These are phyloP conservation scores for Drosophila quinaria DNA, from an alignment of 2,888 invertebrate genomes.

Conservation along the genomic window DNA sequence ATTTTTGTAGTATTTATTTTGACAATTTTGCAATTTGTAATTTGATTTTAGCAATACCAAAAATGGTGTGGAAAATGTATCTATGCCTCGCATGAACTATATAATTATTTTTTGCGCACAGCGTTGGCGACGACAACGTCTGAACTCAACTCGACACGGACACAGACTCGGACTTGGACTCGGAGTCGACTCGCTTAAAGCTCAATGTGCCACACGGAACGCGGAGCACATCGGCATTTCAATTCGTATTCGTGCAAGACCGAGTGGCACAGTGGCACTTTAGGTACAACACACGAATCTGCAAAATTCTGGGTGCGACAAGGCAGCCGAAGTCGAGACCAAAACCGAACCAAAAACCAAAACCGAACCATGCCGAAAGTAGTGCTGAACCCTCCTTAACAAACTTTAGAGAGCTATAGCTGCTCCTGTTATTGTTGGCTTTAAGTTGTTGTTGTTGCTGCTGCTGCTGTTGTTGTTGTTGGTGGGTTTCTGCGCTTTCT, in stretches of 20 bases:
- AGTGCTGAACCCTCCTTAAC: slow-evolving; percentile 16
- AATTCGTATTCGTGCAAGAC: slow-evolving; percentile 57
- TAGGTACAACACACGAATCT: slow-evolving; percentile 45
- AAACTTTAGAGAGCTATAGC: slow-evolving; percentile 16
- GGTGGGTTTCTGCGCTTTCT: slow-evolving; percentile 38
- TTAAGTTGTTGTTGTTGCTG: slow-evolving; percentile 48
- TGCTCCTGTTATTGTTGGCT: slow-evolving; percentile 69
- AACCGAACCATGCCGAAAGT: slow-evolving; percentile 33
- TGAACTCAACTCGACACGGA: slow-evolving; percentile 78
- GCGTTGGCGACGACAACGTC: slow-evolving; percentile 71
- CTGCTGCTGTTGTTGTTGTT: slow-evolving; percentile 26
- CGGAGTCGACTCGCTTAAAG: slow-evolving; percentile 49
- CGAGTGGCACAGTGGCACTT: slow-evolving; percentile 83
- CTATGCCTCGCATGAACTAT: slow-evolving; percentile 70
- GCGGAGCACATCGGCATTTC: slow-evolving; percentile 24
- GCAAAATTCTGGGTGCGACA: slow-evolving; percentile 52
- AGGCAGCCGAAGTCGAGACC: slow-evolving; percentile 26
- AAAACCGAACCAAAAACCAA: slow-evolving; percentile 28
- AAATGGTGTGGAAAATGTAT: slow-evolving; percentile 73
- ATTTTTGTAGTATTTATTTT: neutral
- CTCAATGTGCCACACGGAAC: slow-evolving; percentile 17
- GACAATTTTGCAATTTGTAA: slow-evolving; percentile 33
- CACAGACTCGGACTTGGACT: slow-evolving; percentile 65
- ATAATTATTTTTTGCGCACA: slow-evolving; percentile 67
- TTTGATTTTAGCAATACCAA: slow-evolving; percentile 44